Evolutionary conservation across 2,888 invertebrate genomes (phyloP).

Genomic region (Synergus laeviventris): DNA sequence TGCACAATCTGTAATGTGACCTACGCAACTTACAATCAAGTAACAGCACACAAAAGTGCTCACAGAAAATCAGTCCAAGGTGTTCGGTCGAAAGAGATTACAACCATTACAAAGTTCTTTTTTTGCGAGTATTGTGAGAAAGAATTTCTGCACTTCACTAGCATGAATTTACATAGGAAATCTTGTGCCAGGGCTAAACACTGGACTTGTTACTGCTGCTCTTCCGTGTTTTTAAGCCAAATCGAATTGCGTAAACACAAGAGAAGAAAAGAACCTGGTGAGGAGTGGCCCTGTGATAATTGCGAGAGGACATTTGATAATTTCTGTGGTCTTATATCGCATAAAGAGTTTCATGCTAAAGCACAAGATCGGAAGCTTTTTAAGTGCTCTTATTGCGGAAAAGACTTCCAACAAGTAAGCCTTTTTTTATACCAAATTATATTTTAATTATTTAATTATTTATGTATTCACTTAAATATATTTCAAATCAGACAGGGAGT

Average conservation of each 20-base stretch:
- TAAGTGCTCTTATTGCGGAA: conserved; percentile 45
- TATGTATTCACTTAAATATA: not conserved
- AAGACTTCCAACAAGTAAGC: conserved; percentile 45
- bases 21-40: conserved; percentile 48
- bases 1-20: conserved; percentile 49
- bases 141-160: conserved; percentile 43
- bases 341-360: conserved; percentile 43
- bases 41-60: conserved; percentile 46
- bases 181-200: conserved; percentile 34
- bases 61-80: conserved; percentile 42
- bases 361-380: not conserved
- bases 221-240: conserved; percentile 39
- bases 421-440: not conserved
- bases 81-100: not conserved
- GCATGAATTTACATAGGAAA: conserved; percentile 48
- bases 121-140: conserved; percentile 46
- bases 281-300: conserved; percentile 40
- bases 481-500: no score
- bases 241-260: conserved; percentile 45
- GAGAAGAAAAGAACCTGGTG: conserved; percentile 34
- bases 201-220: conserved; percentile 45
- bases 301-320: conserved; percentile 43
- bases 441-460: not conserved
- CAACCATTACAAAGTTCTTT: conserved; percentile 45
- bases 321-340: conserved; percentile 42